Base-by-base conservation (phyloP, 2,797 vertebrate genomes). In the Falco berigora region DNA sequence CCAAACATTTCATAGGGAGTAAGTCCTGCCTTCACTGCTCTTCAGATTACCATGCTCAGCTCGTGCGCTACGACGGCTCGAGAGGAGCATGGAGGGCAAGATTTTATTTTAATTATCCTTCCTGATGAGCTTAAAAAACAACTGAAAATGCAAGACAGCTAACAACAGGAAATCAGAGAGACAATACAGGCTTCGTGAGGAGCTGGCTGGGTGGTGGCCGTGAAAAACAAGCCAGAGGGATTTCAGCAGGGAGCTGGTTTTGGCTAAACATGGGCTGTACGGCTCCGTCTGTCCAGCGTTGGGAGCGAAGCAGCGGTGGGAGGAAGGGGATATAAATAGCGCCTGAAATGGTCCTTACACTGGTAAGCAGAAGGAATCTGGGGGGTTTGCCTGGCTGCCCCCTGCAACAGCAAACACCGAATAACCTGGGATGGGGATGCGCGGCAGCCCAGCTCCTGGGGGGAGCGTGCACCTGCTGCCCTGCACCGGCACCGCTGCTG, bases 111-210 rank as follows among this genome's bases (percentile, higher is more conserved):
- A 96, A 91, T 91, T 83, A 92, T 74, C 61, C 61, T 93, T 95
- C 86, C 75, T 64, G 80, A 95, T 85, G 80, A 96, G 79, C 64
- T 83, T 83, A 74, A 91, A 95, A 96, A 94, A 22, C 69, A 95
- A 78, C 44, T 49, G 83, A 88, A 96, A 95, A 91, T 32, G 61
- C 86, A 85, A 87, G 67, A 34, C 67, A 93, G 74, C 80, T 95
- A 93, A 77, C 67, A 82, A 64, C 0, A 67, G 80, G 86, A 87
- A 95, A 92, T 68, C 71, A 55, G 73, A 79, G 66, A 46, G 59
- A 82, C 25, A 82, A 44, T 21, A 34, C 47, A 83, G 27, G 56
- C 55, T 74, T 89, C 8, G 5, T 58, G 46, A 42, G 40, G 42
- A 88, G 77, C 55, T 63, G 61, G 56, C 59, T 66, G 92, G 36